Evolutionary conservation across 2,797 vertebrate genomes (phyloP), one percentile per base, ranked within the genome.

Genomic region (Clarias pachynema): DNA sequence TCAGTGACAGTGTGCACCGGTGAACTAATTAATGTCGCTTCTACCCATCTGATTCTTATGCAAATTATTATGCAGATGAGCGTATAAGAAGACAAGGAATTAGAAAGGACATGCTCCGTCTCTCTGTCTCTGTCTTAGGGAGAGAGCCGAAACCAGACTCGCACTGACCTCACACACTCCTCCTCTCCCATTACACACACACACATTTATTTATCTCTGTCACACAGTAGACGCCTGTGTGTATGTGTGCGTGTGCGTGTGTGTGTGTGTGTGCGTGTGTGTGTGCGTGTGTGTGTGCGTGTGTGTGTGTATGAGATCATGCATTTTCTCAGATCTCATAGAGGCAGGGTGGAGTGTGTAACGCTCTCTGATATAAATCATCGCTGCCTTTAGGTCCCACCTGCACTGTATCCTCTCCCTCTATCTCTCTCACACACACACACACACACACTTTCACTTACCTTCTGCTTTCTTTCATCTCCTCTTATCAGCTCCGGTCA

Each of bases 231-330:
- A 79, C 44, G 44, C 84, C 75, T 85, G 40, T 49, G 81, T 90
- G 88, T 82, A 85, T 49, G 81, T 90, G 88, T 82, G 86, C 84
- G 40, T 49, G 81, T 89, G 88, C 81, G 86, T 63, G 62, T 63
- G 62, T 65, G 62, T 65, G 62, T 65, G 62, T 65, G 62, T 65
- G 62, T 65, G 62, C 29, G n/a, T 65, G n/a, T 89, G 86, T 90
- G 83, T 40, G 65, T 87, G 87, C 81, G 63, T 84, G 88, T 88
- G 78, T 87, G 87, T 85, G 78, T 83, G 40, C 75, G 81, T 59
- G 81, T 74, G 82, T 63, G 57, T 86, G 87, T 81, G 81, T 60
- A 57, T 74, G 63, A 57, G 83, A 73, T 31, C 59, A 70, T 66
- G 60, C 4, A 6, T 65, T 26, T 60, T 79, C 62, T 65, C n/a